Percentiles rank a stretch among this genome's conserved stretches.
Evolutionary conservation across 2,797 vertebrate species (phyloP).

Genomic region (Acridotheres tristis): DNA sequence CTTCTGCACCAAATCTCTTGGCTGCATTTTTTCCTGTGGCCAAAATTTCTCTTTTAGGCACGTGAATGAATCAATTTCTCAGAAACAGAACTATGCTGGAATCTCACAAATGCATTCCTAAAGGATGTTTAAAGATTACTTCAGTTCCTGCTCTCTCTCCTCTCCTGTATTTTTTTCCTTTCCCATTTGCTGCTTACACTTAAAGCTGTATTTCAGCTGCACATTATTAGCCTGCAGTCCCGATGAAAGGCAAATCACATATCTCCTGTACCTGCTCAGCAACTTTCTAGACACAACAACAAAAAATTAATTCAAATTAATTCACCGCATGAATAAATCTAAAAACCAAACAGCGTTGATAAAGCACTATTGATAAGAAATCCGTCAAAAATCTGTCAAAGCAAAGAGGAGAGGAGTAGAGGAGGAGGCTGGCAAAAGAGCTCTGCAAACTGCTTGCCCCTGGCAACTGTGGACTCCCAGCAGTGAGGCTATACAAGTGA

Average conservation of each 20-base stretch:
- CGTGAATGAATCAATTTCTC: neutral
- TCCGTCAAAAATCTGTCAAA: neutral
- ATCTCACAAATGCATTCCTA: neutral
- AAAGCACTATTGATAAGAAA: neutral
- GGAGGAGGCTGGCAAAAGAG: neutral
- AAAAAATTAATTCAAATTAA: neutral
- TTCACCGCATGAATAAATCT: neutral
- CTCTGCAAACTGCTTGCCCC: neutral
- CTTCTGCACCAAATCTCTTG: neutral
- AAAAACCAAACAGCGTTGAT: neutral
- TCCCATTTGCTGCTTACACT: neutral
- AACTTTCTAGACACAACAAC: neutral
- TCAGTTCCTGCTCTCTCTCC: neutral
- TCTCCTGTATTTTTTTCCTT: neutral
- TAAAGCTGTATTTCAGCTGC: neutral
- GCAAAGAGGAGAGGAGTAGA: neutral
- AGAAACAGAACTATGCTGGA: neutral
- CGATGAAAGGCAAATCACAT: neutral
- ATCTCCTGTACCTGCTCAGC: accelerated
- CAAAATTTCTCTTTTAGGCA: neutral
- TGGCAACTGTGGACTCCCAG: neutral
- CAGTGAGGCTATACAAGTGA: neutral
- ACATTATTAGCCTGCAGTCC: neutral
- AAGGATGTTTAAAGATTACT: neutral
- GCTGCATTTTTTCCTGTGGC: neutral